Evolutionary conservation across 2,888 invertebrate genomes (phyloP), one percentile per base, ranked within the genome.

Genomic region (Pyrochroa serraticornis): DNA sequence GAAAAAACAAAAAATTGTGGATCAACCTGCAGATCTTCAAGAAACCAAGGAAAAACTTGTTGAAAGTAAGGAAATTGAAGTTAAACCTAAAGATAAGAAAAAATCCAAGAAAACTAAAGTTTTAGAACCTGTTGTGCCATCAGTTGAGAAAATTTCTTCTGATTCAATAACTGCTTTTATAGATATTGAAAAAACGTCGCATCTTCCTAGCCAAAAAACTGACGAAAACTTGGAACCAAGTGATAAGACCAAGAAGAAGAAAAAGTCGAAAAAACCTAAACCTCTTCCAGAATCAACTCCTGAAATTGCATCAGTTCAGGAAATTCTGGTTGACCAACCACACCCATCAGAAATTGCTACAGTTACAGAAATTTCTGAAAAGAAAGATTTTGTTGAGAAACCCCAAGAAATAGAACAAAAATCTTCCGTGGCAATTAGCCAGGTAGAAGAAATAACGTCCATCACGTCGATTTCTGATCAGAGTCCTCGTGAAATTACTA

Each of bases 311-410:
- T 33, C 44, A 43, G 22, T 22, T 22, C 22, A 22, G 22, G 22
- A 22, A 3, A 22, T 22, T 22, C 3, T 22, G 2, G 22, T 22
- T 22, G 22, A 22, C 5, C 3, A 22, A 22, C 22, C 22, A 22
- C 22, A 2, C 2, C 22, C 3, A 22, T 5, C 22, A 22, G 22
- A 22, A 22, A 22, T 22, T 39, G 39, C 3, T 13, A 43, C 13
- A 9, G 39, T 8, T 9, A 13, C 35, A 42, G 35, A 46, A 50
- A 71, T 76, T 67, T 78, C 78, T 32, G 35, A 76, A 68, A 60
- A 82, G 22, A 5, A 82, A 82, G 66, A 77, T 80, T 61, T 80
- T 30, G 30, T 42, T 41, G 13, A n/a, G n/a, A n/a, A n/a, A n/a
- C n/a, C n/a, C n/a, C n/a, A n/a, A n/a, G n/a, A n/a, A n/a, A n/a